These are phyloP conservation scores for Amphimallon solstitiale DNA, from an alignment of 2,888 invertebrate species.

Conservation along the genomic window DNA sequence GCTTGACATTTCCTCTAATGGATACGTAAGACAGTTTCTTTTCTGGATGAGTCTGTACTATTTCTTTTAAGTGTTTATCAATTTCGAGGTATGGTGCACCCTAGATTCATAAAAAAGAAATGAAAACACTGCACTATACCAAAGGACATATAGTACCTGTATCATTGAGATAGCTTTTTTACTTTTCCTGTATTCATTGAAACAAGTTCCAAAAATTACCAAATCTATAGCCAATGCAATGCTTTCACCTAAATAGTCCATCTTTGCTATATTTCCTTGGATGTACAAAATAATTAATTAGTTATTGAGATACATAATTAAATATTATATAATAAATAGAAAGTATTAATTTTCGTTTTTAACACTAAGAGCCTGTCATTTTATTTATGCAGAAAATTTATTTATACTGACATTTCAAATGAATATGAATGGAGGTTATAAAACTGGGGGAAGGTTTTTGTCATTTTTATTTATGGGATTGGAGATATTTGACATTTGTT, in stretches of 20 bases:
- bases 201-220: slow-evolving; percentile 77
- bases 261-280: slow-evolving; percentile 52
- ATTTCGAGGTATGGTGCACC: slow-evolving; percentile 77
- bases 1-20: slow-evolving; percentile 78
- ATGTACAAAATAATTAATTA: no score
- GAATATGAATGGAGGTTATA: no score
- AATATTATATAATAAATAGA: no score
- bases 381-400: no score
- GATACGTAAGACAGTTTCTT: slow-evolving; percentile 79
- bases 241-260: slow-evolving; percentile 83
- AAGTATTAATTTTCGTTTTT: no score
- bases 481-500: no score
- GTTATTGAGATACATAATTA: no score
- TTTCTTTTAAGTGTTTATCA: slow-evolving; percentile 70
- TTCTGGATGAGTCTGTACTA: slow-evolving; percentile 71
- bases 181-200: slow-evolving; percentile 79
- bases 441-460: no score
- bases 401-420: no score
- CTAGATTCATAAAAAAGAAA: slow-evolving; percentile 61
- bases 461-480: no score
- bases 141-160: slow-evolving; percentile 67
- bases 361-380: no score
- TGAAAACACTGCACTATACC: slow-evolving; percentile 30
- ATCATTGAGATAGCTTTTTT: slow-evolving; percentile 76
- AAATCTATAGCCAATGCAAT: slow-evolving; percentile 80